phyloP scores from a whole-genome alignment of 2,888 invertebrate species.

The Amphiduros pacificus region DNA sequence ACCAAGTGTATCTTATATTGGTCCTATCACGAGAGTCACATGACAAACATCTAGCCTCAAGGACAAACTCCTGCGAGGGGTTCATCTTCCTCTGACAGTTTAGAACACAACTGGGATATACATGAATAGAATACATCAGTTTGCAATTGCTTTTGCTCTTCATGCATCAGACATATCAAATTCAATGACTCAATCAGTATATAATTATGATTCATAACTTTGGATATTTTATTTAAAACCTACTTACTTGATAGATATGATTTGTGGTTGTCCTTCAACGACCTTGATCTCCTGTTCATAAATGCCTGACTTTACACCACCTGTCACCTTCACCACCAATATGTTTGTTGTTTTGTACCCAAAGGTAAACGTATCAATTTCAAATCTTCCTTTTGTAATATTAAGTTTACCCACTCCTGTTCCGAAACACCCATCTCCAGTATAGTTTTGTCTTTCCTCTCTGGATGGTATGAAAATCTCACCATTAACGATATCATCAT shows the following conservation, averaged over 20 bases:
- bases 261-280: slow-evolving; percentile 2
- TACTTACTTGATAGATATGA: background rate
- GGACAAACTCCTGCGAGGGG: slow-evolving; percentile 35
- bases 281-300: slow-evolving; percentile 1
- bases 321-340: background rate
- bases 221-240: too few species aligned
- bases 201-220: too few species aligned
- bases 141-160: too few species aligned
- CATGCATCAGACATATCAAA: too few species aligned
- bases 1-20: slow-evolving; percentile 32
- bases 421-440: background rate
- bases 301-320: background rate
- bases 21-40: slow-evolving; percentile 32
- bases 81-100: slow-evolving; percentile 42
- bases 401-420: background rate
- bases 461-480: background rate
- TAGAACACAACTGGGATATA: slow-evolving; percentile 32
- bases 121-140: background rate
- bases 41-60: slow-evolving; percentile 28
- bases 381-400: background rate
- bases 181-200: too few species aligned
- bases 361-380: slow-evolving; percentile 1
- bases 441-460: background rate
- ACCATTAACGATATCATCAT: background rate
- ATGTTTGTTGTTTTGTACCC: background rate